phyloP scores from a whole-genome alignment of 2,113 vertebrate genomes.

The Oreochromis tanganicae region DNA sequence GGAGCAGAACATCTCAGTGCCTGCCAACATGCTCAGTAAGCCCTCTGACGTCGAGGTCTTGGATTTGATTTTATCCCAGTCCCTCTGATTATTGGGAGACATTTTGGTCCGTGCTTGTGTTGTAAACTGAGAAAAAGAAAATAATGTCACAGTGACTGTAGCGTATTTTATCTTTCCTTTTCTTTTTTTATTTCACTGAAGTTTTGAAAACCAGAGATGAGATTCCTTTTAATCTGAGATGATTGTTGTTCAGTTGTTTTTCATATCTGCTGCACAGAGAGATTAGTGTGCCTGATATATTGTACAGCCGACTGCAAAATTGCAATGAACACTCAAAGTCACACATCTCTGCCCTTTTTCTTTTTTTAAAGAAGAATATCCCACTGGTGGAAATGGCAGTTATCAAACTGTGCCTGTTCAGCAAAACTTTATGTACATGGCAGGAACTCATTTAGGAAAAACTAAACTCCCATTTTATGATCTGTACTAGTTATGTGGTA shows the following conservation, averaged over 20 bases:
- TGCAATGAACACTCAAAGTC: neutral
- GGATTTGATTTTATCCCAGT: neutral
- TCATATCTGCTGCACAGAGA: neutral
- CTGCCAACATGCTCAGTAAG: slow-evolving; percentile 9
- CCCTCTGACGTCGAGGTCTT: neutral
- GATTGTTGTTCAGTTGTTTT: neutral
- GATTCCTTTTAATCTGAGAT: neutral
- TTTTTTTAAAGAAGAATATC: neutral
- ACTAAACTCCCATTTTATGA: neutral
- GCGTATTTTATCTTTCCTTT: fast-evolving
- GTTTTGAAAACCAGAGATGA: neutral
- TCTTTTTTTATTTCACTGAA: neutral
- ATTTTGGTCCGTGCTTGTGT: neutral
- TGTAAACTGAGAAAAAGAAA: neutral
- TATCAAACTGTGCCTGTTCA: neutral
- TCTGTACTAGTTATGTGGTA: neutral
- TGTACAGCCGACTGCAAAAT: neutral
- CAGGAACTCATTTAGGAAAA: neutral
- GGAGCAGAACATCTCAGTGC: neutral
- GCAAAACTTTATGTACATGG: neutral
- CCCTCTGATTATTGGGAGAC: neutral
- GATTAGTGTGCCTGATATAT: neutral
- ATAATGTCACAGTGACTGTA: neutral
- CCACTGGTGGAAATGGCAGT: neutral
- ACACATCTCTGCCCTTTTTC: neutral